Evolutionary conservation across 2,888 invertebrate genomes (phyloP).

Genomic region (Stenchaetothrips biformis): DNA sequence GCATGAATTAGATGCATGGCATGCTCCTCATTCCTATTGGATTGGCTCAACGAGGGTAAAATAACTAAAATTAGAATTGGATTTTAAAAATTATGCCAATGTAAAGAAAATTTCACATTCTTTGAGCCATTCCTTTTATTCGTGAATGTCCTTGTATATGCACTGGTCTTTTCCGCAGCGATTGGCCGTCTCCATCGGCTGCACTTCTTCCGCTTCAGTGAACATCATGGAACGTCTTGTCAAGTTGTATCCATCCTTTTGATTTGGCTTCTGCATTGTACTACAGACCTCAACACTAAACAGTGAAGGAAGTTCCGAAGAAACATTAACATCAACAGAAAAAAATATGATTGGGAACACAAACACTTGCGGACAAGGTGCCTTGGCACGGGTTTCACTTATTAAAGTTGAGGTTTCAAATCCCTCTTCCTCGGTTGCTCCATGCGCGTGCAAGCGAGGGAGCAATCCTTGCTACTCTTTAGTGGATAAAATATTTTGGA

Average conservation of each 20-base stretch:
- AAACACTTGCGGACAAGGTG: no score
- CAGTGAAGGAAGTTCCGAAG: neutral
- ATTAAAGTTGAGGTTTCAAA: no score
- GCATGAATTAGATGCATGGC: conserved; percentile 10
- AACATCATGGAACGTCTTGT: conserved; percentile 21
- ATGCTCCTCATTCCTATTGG: neutral
- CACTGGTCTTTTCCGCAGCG: conserved; percentile 24
- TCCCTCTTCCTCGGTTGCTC: no score
- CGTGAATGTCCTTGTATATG: conserved; percentile 20
- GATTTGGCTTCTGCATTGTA: conserved; percentile 1
- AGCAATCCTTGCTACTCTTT: no score
- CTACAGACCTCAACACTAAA: conserved; percentile 1
- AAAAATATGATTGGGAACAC: no score
- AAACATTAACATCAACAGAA: neutral
- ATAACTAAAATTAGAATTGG: neutral
- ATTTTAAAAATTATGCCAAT: neutral
- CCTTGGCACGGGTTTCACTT: no score
- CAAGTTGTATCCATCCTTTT: conserved; percentile 21
- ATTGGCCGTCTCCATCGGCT: conserved; percentile 22
- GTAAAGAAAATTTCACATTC: neutral
- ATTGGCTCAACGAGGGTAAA: neutral
- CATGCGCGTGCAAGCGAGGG: no score
- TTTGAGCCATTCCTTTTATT: neutral
- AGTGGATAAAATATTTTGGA: no score
- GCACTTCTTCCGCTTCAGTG: conserved; percentile 22